A percentile compares a stretch with the other conserved stretches of the same genome.
Evolutionary conservation across 2,797 vertebrate species (phyloP).

Genomic region (Poeciliopsis infans): DNA sequence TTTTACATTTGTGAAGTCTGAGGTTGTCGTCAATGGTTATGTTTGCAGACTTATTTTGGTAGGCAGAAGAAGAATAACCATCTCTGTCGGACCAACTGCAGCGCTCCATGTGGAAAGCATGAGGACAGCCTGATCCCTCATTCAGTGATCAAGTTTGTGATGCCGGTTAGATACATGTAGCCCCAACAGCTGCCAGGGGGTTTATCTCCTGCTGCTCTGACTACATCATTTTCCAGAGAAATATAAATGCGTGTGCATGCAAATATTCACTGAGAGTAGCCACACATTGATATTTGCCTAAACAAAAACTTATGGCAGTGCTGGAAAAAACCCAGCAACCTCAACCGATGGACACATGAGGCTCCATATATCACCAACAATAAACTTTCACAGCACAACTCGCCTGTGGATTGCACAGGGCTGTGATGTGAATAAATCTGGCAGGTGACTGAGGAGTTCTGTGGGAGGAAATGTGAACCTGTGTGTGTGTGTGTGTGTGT

Average conservation of each 20-base stretch:
- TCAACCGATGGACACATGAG: conserved; percentile 12
- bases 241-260: background rate
- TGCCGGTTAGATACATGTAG: conserved; percentile 62
- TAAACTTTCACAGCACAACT: conserved; percentile 1
- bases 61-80: conserved; percentile 43
- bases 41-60: conserved; percentile 36
- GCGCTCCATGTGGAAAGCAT: conserved; percentile 42
- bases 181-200: conserved; percentile 49
- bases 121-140: conserved; percentile 56
- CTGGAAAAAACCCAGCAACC: background rate
- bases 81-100: conserved; percentile 54
- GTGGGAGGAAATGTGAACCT: conserved; percentile 13
- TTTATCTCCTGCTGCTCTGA: conserved; percentile 57
- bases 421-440: conserved; percentile 39
- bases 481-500: too few relatives aligned
- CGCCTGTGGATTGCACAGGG: conserved; percentile 11
- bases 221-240: conserved; percentile 37
- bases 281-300: conserved; percentile 18
- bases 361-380: conserved; percentile 16
- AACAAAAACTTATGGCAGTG: conserved; percentile 15
- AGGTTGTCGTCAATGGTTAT: background rate
- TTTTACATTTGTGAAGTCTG: conserved; percentile 3
- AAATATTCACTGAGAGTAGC: conserved; percentile 20
- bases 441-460: conserved; percentile 20
- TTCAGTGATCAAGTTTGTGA: conserved; percentile 50